Percentiles rank a stretch among this genome's conserved stretches.
These are phyloP conservation scores for Homarus gammarus DNA, from an alignment of 2,888 invertebrate genomes.

Conservation along the genomic window DNA sequence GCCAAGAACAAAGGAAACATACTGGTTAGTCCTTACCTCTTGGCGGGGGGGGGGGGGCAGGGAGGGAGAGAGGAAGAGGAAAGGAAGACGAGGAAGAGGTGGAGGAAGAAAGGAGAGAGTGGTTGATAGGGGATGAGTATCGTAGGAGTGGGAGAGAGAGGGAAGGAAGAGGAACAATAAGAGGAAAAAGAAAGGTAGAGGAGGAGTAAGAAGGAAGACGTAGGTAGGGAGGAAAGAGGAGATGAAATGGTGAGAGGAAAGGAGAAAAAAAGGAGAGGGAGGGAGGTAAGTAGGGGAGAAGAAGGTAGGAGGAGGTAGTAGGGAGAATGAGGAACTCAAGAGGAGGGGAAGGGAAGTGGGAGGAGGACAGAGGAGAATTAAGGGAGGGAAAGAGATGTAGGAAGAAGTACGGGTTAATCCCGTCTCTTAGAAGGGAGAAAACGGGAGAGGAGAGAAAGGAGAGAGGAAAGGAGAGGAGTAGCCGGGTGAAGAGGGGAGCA, in stretches of 20 bases:
- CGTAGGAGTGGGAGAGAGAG: background rate
- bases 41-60: background rate
- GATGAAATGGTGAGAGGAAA: background rate
- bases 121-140: no score
- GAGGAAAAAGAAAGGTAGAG: background rate
- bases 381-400: background rate
- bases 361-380: background rate
- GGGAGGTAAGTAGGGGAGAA: background rate
- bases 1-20: constrained; percentile 7
- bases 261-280: background rate
- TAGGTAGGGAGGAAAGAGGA: background rate
- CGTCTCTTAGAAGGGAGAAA: no score
- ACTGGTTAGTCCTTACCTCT: background rate
- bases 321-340: no score
- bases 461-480: no score
- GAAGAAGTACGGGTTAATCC: background rate
- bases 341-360: background rate
- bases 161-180: background rate
- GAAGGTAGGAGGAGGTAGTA: background rate
- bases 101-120: background rate
- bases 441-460: no score
- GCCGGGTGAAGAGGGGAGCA: background rate
- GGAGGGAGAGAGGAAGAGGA: background rate
- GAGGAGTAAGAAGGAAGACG: background rate
- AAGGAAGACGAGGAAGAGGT: background rate